Evolutionary conservation across 2,113 vertebrate species (phyloP).

Genomic region (Psilopsiagon aymara): DNA sequence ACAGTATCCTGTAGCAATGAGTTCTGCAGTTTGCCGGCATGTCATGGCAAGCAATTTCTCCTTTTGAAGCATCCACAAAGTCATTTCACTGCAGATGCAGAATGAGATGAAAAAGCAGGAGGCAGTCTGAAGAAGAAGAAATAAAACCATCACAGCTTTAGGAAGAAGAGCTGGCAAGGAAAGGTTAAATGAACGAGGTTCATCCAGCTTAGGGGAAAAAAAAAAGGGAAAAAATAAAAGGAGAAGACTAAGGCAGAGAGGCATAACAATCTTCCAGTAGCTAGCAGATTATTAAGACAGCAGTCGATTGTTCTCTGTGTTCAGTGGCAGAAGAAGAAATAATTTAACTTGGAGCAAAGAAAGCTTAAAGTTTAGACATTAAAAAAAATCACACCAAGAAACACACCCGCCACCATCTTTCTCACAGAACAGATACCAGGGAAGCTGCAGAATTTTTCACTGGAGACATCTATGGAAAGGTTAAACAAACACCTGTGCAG

Average conservation of each 20-base stretch:
- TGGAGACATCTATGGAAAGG: background rate
- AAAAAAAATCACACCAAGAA: background rate
- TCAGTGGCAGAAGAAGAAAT: conserved; percentile 64
- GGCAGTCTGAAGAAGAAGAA: conserved; percentile 20
- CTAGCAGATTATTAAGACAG: conserved; percentile 66
- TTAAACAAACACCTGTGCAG: conserved; percentile 50
- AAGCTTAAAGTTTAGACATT: conserved; percentile 45
- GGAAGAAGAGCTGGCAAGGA: conserved; percentile 27
- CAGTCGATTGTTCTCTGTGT: conserved; percentile 58
- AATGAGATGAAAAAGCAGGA: conserved; percentile 36
- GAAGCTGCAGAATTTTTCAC: conserved; percentile 29
- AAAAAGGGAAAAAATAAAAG: background rate
- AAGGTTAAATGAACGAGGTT: conserved; percentile 53
- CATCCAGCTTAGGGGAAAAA: background rate
- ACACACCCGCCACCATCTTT: background rate
- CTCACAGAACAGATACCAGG: background rate
- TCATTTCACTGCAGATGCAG: conserved; percentile 16
- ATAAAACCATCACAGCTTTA: background rate
- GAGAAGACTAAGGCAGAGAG: conserved; percentile 20
- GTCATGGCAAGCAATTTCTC: background rate
- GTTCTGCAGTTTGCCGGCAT: background rate
- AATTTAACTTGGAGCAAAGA: conserved; percentile 60
- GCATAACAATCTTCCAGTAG: conserved; percentile 57
- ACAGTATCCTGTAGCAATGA: conserved; percentile 20
- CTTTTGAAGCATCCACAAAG: conserved; percentile 11